Evolutionary conservation across 1,140 invertebrate genomes (phyloP).

Genomic region (Drosophila hydei): DNA sequence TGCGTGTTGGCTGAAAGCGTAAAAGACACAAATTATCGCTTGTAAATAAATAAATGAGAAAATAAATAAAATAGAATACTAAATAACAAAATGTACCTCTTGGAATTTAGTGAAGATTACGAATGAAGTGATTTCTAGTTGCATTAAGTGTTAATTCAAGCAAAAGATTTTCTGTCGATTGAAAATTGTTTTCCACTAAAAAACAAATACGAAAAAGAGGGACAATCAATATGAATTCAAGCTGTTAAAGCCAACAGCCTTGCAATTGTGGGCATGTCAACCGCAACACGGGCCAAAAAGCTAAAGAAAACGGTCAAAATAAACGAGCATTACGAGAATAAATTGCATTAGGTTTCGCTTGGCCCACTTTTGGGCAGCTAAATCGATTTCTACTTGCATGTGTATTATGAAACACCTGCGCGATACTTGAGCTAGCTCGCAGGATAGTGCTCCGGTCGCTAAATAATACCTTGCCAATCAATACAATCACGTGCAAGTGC

Average conservation of each 20-base stretch:
- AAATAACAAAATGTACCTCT: not conserved
- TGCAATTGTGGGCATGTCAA: not conserved
- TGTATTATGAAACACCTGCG: constrained; percentile 53
- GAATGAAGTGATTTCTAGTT: not conserved
- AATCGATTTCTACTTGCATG: constrained; percentile 48
- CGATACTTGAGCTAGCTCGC: constrained; percentile 17
- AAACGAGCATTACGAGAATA: constrained; percentile 35
- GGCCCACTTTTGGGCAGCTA: constrained; percentile 32
- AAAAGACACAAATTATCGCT: constrained; percentile 39
- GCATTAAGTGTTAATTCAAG: not conserved
- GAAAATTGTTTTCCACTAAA: not conserved
- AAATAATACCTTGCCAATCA: constrained; percentile 6
- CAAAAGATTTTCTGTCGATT: not conserved
- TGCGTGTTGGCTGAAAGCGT: constrained; percentile 63
- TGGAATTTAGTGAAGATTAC: not conserved
- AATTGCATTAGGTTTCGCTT: constrained; percentile 59
- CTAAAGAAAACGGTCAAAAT: constrained; percentile 23
- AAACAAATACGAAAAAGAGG: not conserved
- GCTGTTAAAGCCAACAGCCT: constrained; percentile 14
- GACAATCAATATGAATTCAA: constrained; percentile 13
- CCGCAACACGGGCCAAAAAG: constrained; percentile 1
- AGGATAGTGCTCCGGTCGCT: constrained; percentile 16
- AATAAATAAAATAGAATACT: constrained; percentile 34
- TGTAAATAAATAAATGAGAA: constrained; percentile 26
- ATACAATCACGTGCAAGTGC: constrained; percentile 3